Evolutionary conservation across 2,113 vertebrate genomes (phyloP).

Genomic region (Toxotes jaculatrix): DNA sequence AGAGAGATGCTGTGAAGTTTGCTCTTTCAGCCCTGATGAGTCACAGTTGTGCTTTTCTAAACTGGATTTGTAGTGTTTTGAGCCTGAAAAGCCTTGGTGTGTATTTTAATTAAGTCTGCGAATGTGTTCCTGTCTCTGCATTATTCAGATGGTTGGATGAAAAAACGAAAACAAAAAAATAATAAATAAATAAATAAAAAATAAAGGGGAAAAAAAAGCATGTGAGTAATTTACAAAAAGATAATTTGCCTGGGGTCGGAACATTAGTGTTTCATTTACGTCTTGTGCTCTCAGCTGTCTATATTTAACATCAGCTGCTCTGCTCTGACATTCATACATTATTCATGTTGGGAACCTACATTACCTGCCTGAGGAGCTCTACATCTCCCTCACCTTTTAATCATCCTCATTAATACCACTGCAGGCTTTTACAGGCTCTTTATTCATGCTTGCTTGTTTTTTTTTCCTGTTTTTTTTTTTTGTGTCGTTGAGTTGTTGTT

Average conservation of each 20-base stretch:
- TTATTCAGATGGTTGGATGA: conserved; percentile 38
- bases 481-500: conserved; percentile 3
- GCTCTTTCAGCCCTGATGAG: background rate
- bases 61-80: background rate
- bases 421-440: conserved; percentile 59
- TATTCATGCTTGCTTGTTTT: conserved; percentile 12
- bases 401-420: conserved; percentile 57
- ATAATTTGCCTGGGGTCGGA: conserved; percentile 53
- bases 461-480: background rate
- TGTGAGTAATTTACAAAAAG: conserved; percentile 60
- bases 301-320: conserved; percentile 73
- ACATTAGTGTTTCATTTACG: conserved; percentile 67
- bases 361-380: conserved; percentile 63
- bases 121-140: conserved; percentile 29
- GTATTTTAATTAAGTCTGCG: conserved; percentile 41
- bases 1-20: no score
- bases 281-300: conserved; percentile 63
- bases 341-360: conserved; percentile 62
- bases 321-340: conserved; percentile 64
- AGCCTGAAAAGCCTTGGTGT: conserved; percentile 23
- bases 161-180: background rate
- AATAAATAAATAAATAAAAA: no score
- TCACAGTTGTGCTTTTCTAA: conserved; percentile 11
- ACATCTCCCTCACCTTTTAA: conserved; percentile 64
- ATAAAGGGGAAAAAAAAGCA: background rate